A percentile compares a stretch with the other conserved stretches of the same genome.
These are phyloP conservation scores for Nasonia vitripennis DNA, from an alignment of 1,140 invertebrate species.

Conservation along the genomic window DNA sequence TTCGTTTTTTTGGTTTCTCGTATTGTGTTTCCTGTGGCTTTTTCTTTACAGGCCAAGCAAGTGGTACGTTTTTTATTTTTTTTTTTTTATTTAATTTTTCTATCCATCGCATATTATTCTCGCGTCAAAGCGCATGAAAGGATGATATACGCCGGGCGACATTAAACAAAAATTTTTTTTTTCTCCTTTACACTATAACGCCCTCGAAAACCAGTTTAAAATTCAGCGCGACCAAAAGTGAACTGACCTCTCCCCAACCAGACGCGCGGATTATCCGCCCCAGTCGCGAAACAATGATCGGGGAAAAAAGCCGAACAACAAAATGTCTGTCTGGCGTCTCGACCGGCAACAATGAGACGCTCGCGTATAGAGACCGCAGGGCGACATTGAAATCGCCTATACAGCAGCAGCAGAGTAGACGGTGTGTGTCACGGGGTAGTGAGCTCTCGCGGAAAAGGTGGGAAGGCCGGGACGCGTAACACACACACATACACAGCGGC, in stretches of 20 bases:
- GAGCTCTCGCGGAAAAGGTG: constrained; percentile 36
- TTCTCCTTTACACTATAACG: too few relatives aligned
- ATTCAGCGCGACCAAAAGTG: background rate
- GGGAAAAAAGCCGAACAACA: background rate
- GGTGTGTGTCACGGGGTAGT: background rate
- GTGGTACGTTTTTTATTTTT: background rate
- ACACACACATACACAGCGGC: background rate
- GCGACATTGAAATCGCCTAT: background rate
- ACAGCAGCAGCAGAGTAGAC: background rate
- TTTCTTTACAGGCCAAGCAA: too few relatives aligned
- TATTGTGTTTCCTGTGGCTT: background rate
- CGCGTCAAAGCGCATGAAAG: background rate
- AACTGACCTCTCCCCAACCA: background rate
- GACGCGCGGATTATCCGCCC: background rate
- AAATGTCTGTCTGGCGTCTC: background rate
- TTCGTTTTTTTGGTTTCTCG: background rate
- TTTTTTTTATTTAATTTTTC: background rate
- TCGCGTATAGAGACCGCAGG: background rate
- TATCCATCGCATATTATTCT: background rate
- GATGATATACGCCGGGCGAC: background rate
- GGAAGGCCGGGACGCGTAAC: constrained; percentile 48
- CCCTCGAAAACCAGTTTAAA: background rate
- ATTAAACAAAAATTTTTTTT: background rate
- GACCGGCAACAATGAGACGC: background rate
- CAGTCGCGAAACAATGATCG: background rate